Conservation (phyloP, 1,140 invertebrate genomes). For the Pseudomyrmex cubaensis region DNA sequence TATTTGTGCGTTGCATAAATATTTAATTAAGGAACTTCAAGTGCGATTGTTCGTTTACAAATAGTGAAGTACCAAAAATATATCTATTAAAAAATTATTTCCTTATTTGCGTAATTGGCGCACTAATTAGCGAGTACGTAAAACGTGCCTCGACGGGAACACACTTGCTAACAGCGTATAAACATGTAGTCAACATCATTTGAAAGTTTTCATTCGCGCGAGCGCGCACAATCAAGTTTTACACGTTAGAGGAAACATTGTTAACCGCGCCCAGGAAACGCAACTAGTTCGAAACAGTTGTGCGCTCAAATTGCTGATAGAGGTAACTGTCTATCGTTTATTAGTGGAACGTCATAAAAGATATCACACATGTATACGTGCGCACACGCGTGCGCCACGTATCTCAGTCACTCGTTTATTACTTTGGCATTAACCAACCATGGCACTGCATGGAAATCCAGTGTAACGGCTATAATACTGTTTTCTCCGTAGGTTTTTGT, state of each 20-base stretch:
- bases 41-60: neutral
- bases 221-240: neutral
- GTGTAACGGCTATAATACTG: neutral
- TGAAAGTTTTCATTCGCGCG: slow-evolving; percentile 7
- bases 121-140: neutral
- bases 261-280: slow-evolving; percentile 24
- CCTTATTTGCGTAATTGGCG: slow-evolving; percentile 15
- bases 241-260: neutral
- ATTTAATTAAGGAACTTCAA: slow-evolving; percentile 10
- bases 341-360: slow-evolving; percentile 16
- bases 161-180: slow-evolving; percentile 10
- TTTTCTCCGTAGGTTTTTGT: neutral
- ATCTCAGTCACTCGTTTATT: slow-evolving; percentile 37
- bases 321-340: slow-evolving; percentile 24
- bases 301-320: slow-evolving; percentile 35
- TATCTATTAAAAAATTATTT: neutral
- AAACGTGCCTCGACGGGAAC: slow-evolving; percentile 7
- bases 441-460: slow-evolving; percentile 10
- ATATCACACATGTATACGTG: slow-evolving; percentile 18
- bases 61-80: neutral
- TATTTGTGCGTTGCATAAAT: neutral
- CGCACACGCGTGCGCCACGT: neutral
- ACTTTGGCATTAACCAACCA: slow-evolving; percentile 8
- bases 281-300: slow-evolving; percentile 59
- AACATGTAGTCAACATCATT: slow-evolving; percentile 30